These are phyloP conservation scores for Buceros bicornis DNA, from an alignment of 2,797 vertebrate species.

Conservation along the genomic window DNA sequence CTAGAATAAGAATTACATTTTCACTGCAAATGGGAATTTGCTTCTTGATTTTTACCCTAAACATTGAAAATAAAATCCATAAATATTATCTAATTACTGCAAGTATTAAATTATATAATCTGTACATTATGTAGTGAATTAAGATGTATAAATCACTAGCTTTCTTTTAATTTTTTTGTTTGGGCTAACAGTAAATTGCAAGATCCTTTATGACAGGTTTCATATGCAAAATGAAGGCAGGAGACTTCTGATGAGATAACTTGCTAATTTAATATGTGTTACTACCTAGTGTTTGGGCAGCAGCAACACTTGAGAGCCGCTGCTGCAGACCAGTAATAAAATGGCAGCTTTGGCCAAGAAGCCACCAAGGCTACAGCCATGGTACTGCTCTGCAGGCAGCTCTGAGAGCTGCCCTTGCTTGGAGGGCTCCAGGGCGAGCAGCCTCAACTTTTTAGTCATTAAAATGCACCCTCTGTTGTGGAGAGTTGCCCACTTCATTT, in stretches of 20 bases:
- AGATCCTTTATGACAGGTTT: background rate
- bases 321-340: background rate
- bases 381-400: background rate
- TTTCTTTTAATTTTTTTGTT: background rate
- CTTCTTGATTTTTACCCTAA: conserved; percentile 6
- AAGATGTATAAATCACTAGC: background rate
- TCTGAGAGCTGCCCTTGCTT: background rate
- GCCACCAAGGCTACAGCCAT: background rate
- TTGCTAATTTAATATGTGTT: background rate
- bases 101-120: background rate
- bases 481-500: background rate
- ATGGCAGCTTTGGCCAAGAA: background rate
- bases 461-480: rapidly evolving
- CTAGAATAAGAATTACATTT: background rate
- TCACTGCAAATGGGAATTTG: background rate
- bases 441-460: background rate
- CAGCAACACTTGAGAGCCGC: background rate
- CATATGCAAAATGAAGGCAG: background rate
- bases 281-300: background rate
- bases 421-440: background rate
- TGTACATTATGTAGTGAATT: background rate
- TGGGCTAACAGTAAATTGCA: background rate
- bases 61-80: background rate
- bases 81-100: background rate
- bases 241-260: background rate